Base-by-base conservation (phyloP, 2,888 invertebrate species). In the Epinotia brunnichana region DNA sequence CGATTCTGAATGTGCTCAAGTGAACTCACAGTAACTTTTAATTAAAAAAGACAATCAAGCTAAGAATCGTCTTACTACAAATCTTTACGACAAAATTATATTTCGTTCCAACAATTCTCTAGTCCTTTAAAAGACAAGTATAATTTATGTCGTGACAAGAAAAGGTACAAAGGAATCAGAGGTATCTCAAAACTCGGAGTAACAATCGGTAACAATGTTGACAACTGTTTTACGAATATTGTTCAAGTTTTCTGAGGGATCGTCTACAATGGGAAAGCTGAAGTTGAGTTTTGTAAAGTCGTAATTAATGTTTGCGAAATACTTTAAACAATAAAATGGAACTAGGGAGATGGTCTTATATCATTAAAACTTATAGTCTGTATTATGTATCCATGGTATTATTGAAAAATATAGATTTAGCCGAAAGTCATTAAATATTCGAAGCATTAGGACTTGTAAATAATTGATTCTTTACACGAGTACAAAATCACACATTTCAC, bases 191-290 rank as follows among this genome's bases (percentile, higher is more conserved):
- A 72, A 72, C 68, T 72, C 51, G 54, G 53, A 67, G 62, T 19
- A 70, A 67, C 64, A 67, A 71, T 67, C 61, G 61, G 66, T 67
- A 71, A 71, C 67, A 71, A 71, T 67, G 67, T 71, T 71, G 71
- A 71, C 66, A 67, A 71, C 67, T 67, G 67, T 61, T 71, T 67
- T 67, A 67, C 71, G 71, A 71, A 71, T 67, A 60, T 67, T 67
- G 61, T 67, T 56, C 29, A 56, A 71, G 17, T 71, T 67, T 59
- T 56, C 44, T 41, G 21, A 64, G 54, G 66, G 64, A 64, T 51
- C 15, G 60, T 44, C 71, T 61, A 66, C 71, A 71, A 66, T 67
- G 19, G 60, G 44, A 59, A 61, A 4, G 54, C 56, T 41, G 41
- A 61, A 54, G 62, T 62, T 39, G 62, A 66, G 60, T 24, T 39